Conservation (phyloP, 2,888 invertebrate genomes). For the Ormyrus nitidulus region DNA sequence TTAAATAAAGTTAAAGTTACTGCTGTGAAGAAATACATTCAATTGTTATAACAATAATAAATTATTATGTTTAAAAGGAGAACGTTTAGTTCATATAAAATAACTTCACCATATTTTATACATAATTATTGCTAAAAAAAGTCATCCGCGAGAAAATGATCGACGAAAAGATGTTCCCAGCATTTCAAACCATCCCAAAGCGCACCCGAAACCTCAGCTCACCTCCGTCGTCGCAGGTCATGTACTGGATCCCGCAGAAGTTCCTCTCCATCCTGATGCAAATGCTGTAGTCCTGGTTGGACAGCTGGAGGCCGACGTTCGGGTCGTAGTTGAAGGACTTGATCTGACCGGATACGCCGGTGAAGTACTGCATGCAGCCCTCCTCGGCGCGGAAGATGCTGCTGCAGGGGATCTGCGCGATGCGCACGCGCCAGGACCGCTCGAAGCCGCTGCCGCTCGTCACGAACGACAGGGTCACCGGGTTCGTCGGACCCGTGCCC, state of each 20-base stretch:
- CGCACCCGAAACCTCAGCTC: slow-evolving; percentile 33
- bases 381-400: slow-evolving; percentile 84
- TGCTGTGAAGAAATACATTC: too few relatives aligned
- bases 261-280: slow-evolving; percentile 90
- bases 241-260: slow-evolving; percentile 91
- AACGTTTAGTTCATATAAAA: too few relatives aligned
- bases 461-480: slow-evolving; percentile 88
- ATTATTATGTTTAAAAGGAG: too few relatives aligned
- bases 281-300: slow-evolving; percentile 92
- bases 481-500: slow-evolving; percentile 85
- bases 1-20: too few relatives aligned
- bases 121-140: too few relatives aligned
- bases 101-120: too few relatives aligned
- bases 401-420: slow-evolving; percentile 88
- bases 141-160: too few relatives aligned
- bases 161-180: too few relatives aligned
- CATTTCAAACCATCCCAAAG: too few relatives aligned
- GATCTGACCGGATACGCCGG: slow-evolving; percentile 88
- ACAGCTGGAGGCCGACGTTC: slow-evolving; percentile 84
- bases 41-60: too few relatives aligned
- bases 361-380: slow-evolving; percentile 87
- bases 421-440: slow-evolving; percentile 87
- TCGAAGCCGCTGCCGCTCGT: slow-evolving; percentile 86
- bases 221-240: slow-evolving; percentile 84
- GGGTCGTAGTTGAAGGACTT: slow-evolving; percentile 91